phyloP scores from a whole-genome alignment of 2,797 vertebrate genomes.

The Champsocephalus gunnari region DNA sequence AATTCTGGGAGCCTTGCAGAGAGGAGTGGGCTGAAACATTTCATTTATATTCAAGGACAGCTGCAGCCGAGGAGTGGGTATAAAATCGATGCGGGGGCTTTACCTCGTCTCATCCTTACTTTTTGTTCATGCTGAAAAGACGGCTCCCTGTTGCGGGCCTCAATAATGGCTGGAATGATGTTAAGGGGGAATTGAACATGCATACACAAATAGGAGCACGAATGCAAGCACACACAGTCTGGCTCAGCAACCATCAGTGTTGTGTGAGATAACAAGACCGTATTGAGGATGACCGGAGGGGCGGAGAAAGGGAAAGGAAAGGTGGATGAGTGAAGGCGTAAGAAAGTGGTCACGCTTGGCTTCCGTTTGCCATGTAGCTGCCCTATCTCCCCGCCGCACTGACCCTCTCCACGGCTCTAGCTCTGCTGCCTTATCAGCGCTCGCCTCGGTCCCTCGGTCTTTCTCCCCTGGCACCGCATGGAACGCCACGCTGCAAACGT shows the following conservation, averaged over 20 bases:
- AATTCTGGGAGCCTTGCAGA: slow-evolving; percentile 61
- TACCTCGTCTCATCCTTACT: slow-evolving; percentile 70
- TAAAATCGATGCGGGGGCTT: slow-evolving; percentile 75
- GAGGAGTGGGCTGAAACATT: slow-evolving; percentile 61
- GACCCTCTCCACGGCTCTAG: slow-evolving; percentile 65
- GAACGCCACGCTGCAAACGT: slow-evolving; percentile 40
- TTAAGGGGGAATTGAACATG: slow-evolving; percentile 40
- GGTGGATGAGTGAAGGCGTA: slow-evolving; percentile 58
- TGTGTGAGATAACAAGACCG: slow-evolving; percentile 64
- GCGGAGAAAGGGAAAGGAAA: slow-evolving; percentile 42
- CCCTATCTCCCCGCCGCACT: slow-evolving; percentile 77
- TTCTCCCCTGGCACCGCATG: slow-evolving; percentile 39
- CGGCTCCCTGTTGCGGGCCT: slow-evolving; percentile 6
- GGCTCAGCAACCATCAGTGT: slow-evolving; percentile 47
- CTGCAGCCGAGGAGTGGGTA: slow-evolving; percentile 68
- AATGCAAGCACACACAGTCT: slow-evolving; percentile 11
- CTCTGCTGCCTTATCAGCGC: slow-evolving; percentile 72
- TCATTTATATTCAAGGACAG: slow-evolving; percentile 81
- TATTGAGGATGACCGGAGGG: slow-evolving; percentile 67
- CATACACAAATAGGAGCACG: slow-evolving; percentile 43
- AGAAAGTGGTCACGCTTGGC: slow-evolving; percentile 72
- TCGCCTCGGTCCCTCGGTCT: slow-evolving; percentile 42
- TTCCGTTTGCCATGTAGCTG: slow-evolving; percentile 68
- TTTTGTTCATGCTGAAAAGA: slow-evolving; percentile 68
- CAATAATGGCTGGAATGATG: slow-evolving; percentile 27